A percentile compares a stretch with the other conserved stretches of the same genome.
These are phyloP conservation scores for Thermophis baileyi DNA, from an alignment of 2,113 vertebrate species.

Conservation along the genomic window DNA sequence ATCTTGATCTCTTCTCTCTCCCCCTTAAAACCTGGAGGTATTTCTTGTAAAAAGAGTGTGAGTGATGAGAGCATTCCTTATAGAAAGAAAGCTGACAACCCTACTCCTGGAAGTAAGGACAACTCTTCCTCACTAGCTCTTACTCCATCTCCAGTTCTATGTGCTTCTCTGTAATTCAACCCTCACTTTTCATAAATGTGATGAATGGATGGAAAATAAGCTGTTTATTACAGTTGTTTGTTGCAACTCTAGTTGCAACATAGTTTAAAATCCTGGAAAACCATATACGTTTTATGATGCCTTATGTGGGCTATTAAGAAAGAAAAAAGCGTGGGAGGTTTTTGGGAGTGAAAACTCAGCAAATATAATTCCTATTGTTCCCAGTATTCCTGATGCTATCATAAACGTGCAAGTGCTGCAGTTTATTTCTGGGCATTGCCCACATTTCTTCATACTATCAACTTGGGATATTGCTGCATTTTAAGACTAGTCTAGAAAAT, in stretches of 20 bases:
- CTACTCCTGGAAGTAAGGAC: background rate
- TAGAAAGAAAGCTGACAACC: background rate
- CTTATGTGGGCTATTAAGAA: background rate
- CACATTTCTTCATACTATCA: background rate
- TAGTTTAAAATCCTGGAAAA: background rate
- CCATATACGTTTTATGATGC: background rate
- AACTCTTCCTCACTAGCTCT: background rate
- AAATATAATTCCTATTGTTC: background rate
- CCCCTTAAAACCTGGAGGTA: background rate
- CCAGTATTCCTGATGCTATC: background rate
- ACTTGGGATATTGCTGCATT: background rate
- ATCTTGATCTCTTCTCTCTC: background rate
- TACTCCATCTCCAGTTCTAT: background rate
- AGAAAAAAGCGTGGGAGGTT: background rate
- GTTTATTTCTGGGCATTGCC: background rate
- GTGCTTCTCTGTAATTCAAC: background rate
- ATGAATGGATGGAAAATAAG: background rate
- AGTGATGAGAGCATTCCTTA: background rate
- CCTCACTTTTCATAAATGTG: background rate
- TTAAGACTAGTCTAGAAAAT: background rate
- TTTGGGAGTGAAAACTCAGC: background rate
- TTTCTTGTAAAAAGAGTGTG: background rate
- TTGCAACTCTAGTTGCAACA: background rate
- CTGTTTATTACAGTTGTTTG: background rate
- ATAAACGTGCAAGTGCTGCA: background rate